These are phyloP conservation scores for Toxotes chatareus DNA, from an alignment of 2,113 vertebrate genomes.

Conservation along the genomic window DNA sequence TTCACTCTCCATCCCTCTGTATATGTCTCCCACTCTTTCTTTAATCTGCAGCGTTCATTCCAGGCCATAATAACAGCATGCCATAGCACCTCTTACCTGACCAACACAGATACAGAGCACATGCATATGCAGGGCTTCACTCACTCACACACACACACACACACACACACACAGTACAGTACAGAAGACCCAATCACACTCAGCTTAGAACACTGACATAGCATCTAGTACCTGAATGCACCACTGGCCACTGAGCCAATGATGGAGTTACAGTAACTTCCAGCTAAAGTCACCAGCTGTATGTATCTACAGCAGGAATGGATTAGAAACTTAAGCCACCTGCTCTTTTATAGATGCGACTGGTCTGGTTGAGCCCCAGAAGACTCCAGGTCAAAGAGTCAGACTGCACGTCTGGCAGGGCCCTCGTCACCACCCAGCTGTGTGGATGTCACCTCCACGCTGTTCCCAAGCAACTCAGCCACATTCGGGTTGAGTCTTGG, in stretches of 20 bases:
- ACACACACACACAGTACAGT: background rate
- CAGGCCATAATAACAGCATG: background rate
- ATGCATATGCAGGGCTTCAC: too few species aligned
- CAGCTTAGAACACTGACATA: background rate
- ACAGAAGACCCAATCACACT: background rate
- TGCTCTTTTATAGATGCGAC: background rate
- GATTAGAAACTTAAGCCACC: background rate
- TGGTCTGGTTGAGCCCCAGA: background rate
- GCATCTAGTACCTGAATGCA: background rate
- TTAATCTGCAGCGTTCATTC: background rate
- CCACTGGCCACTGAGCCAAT: background rate
- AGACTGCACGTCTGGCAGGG: constrained; percentile 38
- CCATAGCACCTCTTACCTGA: background rate
- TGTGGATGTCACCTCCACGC: background rate
- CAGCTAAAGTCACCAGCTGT: background rate
- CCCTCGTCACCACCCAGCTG: constrained; percentile 12
- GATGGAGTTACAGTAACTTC: background rate
- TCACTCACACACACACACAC: too few species aligned
- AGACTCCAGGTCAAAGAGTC: constrained; percentile 4
- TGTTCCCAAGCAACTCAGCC: background rate
- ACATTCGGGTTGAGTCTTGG: background rate
- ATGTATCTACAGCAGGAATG: background rate
- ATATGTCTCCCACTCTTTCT: background rate
- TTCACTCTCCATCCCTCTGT: constrained; percentile 6
- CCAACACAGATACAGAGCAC: background rate